A percentile compares a stretch with the other conserved stretches of the same genome.
Conservation (phyloP, 1,140 invertebrate genomes). For the Drosophila nikananu region DNA sequence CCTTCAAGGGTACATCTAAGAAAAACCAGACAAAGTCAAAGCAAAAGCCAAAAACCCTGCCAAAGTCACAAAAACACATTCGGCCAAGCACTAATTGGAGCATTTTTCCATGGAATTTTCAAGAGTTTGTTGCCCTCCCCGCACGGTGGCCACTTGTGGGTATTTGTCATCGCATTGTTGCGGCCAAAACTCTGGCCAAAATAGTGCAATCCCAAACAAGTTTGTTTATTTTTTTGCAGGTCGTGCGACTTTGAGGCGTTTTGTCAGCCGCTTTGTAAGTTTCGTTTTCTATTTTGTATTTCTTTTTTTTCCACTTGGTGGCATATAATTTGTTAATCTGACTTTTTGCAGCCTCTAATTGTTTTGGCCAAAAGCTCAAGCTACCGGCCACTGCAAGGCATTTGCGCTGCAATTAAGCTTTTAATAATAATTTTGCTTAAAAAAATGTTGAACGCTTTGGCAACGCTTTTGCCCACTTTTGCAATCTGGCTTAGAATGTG, state of each 20-base stretch:
- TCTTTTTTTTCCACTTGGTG: slow-evolving; percentile 31
- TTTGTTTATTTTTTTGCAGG: slow-evolving; percentile 45
- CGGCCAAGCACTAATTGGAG: slow-evolving; percentile 53
- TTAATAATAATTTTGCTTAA: slow-evolving; percentile 72
- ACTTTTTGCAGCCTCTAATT: slow-evolving; percentile 68
- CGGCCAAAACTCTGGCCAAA: slow-evolving; percentile 28
- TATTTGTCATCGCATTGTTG: slow-evolving; percentile 51
- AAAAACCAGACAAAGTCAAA: slow-evolving; percentile 21
- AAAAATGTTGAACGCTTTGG: slow-evolving; percentile 70
- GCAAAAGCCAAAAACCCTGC: slow-evolving; percentile 36
- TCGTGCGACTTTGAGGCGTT: slow-evolving; percentile 51
- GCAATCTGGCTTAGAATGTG: slow-evolving; percentile 68
- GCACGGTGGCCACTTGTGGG: slow-evolving; percentile 24
- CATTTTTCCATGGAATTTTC: slow-evolving; percentile 71
- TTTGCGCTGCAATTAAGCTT: slow-evolving; percentile 67
- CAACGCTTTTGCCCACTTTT: slow-evolving; percentile 60
- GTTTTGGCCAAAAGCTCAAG: slow-evolving; percentile 68
- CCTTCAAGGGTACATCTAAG: slow-evolving; percentile 31
- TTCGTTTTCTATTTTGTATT: slow-evolving; percentile 37
- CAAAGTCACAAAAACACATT: slow-evolving; percentile 42
- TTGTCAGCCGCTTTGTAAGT: slow-evolving; percentile 58
- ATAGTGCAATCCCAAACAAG: slow-evolving; percentile 57
- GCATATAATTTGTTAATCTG: slow-evolving; percentile 70
- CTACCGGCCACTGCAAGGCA: slow-evolving; percentile 21
- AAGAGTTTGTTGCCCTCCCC: slow-evolving; percentile 73